These are phyloP conservation scores for Myiotriccus ornatus DNA, from an alignment of 2,797 vertebrate species.

Conservation along the genomic window DNA sequence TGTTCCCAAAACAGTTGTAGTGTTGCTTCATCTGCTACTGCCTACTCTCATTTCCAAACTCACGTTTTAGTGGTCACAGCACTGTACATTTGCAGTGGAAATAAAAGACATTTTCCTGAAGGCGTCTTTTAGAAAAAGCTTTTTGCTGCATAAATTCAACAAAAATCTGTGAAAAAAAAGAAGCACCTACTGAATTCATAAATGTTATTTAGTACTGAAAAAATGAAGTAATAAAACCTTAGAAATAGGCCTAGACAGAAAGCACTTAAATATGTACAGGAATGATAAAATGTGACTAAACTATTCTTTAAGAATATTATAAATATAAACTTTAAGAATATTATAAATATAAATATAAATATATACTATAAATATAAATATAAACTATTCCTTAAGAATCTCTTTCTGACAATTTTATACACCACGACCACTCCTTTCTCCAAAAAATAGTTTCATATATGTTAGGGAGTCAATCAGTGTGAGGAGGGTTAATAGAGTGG, in stretches of 20 bases:
- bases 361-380: too few species aligned
- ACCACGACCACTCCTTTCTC: background rate
- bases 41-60: background rate
- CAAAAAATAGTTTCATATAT: background rate
- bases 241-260: background rate
- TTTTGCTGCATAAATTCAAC: background rate
- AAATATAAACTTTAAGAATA: too few species aligned
- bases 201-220: background rate
- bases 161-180: background rate
- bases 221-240: background rate
- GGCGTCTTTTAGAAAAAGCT: background rate
- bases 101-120: background rate
- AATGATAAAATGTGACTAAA: background rate
- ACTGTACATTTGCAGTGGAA: background rate
- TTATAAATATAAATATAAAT: too few species aligned
- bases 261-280: background rate
- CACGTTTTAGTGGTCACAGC: background rate
- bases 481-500: background rate
- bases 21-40: background rate
- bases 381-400: background rate
- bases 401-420: background rate
- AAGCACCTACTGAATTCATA: background rate
- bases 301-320: too few species aligned
- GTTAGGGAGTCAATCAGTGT: background rate
- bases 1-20: background rate